These are phyloP conservation scores for Trichomycterus rosablanca DNA, from an alignment of 2,113 vertebrate species.

Conservation along the genomic window DNA sequence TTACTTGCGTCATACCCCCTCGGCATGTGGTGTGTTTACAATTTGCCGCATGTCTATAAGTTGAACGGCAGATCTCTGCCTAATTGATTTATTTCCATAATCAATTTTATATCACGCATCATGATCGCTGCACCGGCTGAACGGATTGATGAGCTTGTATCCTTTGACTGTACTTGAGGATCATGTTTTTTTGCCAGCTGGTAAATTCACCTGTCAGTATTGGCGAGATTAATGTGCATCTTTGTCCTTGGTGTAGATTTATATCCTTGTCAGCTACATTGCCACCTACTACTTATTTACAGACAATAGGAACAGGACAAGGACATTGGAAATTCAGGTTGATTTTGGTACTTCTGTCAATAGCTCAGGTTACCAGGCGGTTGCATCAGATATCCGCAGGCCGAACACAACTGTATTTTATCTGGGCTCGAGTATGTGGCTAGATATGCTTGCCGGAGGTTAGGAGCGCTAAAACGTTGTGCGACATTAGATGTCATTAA, in stretches of 20 bases:
- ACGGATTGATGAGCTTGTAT: conserved; percentile 16
- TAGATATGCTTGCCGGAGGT: not conserved
- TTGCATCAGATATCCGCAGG: conserved; percentile 36
- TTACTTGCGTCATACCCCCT: not conserved
- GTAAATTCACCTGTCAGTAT: conserved; percentile 29
- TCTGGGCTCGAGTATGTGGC: not conserved
- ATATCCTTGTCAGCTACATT: conserved; percentile 14
- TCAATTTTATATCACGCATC: conserved; percentile 26
- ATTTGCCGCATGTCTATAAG: too few relatives aligned
- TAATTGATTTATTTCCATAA: conserved; percentile 34
- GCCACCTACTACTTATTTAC: not conserved
- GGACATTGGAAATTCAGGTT: not conserved
- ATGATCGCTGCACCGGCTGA: conserved; percentile 24
- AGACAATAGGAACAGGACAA: conserved; percentile 5
- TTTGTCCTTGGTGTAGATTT: conserved; percentile 42
- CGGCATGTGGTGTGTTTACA: too few relatives aligned
- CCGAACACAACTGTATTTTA: conserved; percentile 18
- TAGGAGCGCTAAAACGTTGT: conserved; percentile 10
- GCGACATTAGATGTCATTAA: conserved; percentile 19
- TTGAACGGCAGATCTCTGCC: conserved; percentile 15
- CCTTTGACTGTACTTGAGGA: conserved; percentile 34
- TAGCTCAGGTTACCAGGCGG: conserved; percentile 35
- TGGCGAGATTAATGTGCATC: conserved; percentile 31
- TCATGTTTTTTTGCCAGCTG: conserved; percentile 41
- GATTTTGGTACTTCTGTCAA: conserved; percentile 22